Evolutionary conservation across 2,113 vertebrate genomes (phyloP).

Genomic region (Gallinago media): DNA sequence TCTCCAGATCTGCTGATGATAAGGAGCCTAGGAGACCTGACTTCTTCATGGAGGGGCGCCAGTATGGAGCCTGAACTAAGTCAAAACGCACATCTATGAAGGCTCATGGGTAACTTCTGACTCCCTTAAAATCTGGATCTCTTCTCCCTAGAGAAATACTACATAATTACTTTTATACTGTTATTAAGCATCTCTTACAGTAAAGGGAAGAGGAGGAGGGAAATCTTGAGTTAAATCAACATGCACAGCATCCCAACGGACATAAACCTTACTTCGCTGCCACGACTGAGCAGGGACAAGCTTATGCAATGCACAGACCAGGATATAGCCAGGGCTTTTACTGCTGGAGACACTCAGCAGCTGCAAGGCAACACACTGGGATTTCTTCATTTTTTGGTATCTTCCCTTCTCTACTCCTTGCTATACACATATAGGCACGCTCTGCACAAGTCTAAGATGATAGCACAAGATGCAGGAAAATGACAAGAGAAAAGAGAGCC

Average conservation of each 20-base stretch:
- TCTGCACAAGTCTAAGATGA: not conserved
- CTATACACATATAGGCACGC: not conserved
- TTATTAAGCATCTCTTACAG: not conserved
- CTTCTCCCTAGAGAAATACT: conserved; percentile 28
- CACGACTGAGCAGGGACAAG: not conserved
- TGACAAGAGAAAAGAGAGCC: not conserved
- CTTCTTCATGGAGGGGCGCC: fast-evolving
- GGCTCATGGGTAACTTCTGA: not conserved
- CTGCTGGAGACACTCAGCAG: conserved; percentile 15
- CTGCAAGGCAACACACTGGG: not conserved
- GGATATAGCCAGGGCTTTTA: not conserved
- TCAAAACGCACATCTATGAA: not conserved
- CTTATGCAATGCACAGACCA: conserved; percentile 26
- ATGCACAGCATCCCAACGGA: not conserved
- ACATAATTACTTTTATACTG: conserved; percentile 31
- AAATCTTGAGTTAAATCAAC: conserved; percentile 55
- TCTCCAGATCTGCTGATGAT: not conserved
- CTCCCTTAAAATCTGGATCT: not conserved
- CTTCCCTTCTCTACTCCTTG: not conserved
- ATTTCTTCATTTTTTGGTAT: conserved; percentile 7
- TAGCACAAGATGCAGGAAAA: not conserved
- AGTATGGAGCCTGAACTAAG: not conserved
- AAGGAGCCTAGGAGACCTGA: not conserved
- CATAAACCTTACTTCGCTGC: not conserved
- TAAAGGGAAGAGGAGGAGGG: not conserved